Percentiles rank a stretch among this genome's conserved stretches.
These are phyloP conservation scores for Chrysaora quinquecirrha DNA, from an alignment of 30 jellyfish, hydroid and myxozoan species.

Conservation along the genomic window DNA sequence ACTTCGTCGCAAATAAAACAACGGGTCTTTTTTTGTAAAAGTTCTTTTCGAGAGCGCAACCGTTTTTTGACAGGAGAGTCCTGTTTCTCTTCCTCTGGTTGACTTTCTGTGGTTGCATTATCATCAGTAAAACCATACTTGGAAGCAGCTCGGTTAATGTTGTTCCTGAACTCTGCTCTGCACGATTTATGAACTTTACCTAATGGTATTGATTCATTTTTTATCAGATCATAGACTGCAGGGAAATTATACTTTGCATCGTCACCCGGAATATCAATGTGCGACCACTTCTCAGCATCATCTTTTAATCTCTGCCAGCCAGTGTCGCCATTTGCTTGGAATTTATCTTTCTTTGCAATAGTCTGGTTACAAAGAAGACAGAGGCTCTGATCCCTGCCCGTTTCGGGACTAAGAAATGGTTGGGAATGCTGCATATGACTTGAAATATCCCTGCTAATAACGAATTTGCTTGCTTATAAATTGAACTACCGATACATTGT, in stretches of 20 bases:
- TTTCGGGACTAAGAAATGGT: neutral
- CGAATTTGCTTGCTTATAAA: neutral
- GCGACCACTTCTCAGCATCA: constrained; percentile 16
- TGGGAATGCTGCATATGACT: neutral
- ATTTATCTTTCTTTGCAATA: neutral
- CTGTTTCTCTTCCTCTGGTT: neutral
- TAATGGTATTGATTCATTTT: neutral
- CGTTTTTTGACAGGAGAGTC: constrained; percentile 1
- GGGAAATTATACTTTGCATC: constrained; percentile 18
- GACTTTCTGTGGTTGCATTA: neutral
- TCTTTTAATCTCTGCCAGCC: constrained; percentile 22
- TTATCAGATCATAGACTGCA: neutral
- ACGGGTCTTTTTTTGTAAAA: no score
- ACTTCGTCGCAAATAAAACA: constrained; percentile 1
- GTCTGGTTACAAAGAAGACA: no score
- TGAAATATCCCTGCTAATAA: neutral
- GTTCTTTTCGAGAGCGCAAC: neutral
- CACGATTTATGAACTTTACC: constrained; percentile 9
- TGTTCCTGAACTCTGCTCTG: constrained; percentile 9
- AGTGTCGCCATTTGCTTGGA: constrained; percentile 2
- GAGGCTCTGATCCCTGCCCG: constrained; percentile 5
- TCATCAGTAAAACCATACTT: neutral
- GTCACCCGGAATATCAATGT: constrained; percentile 8
- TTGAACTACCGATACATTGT: neutral
- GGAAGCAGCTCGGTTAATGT: neutral